Evolutionary conservation across 1,140 invertebrate genomes (phyloP).

Genomic region (Eciton burchellii): DNA sequence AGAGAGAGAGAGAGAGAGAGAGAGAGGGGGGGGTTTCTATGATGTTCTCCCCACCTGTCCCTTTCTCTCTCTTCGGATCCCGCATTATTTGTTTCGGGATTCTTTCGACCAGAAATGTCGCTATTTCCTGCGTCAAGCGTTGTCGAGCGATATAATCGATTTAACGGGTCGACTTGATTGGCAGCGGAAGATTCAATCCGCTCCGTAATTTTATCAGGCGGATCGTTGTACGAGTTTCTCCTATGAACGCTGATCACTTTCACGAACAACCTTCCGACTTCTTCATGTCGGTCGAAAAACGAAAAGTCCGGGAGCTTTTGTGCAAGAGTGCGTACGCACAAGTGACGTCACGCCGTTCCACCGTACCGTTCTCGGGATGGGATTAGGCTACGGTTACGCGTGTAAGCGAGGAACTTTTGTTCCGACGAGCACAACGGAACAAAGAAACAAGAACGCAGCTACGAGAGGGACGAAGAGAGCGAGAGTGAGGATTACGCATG

Average conservation of each 20-base stretch:
- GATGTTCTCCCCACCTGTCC: conserved; percentile 10
- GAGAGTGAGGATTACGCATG: no score
- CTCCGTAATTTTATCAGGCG: not conserved
- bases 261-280: not conserved
- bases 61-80: conserved; percentile 42
- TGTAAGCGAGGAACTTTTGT: no score
- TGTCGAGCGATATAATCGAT: conserved; percentile 38
- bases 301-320: not conserved
- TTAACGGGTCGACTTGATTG: conserved; percentile 33
- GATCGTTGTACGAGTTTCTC: not conserved
- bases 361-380: no score
- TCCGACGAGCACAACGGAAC: no score
- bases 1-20: conserved; percentile 5
- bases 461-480: no score
- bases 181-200: conserved; percentile 7
- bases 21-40: not conserved
- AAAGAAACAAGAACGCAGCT: no score
- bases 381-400: no score
- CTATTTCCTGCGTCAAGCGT: conserved; percentile 35
- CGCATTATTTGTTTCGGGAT: conserved; percentile 23
- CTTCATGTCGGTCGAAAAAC: not conserved
- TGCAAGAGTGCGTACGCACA: not conserved
- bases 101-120: not conserved
- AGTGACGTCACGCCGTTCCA: no score
- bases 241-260: conserved; percentile 5